Evolutionary conservation across 2,797 vertebrate genomes (phyloP), one percentile per base, ranked within the genome.

Genomic region (Protosalanx chinensis): DNA sequence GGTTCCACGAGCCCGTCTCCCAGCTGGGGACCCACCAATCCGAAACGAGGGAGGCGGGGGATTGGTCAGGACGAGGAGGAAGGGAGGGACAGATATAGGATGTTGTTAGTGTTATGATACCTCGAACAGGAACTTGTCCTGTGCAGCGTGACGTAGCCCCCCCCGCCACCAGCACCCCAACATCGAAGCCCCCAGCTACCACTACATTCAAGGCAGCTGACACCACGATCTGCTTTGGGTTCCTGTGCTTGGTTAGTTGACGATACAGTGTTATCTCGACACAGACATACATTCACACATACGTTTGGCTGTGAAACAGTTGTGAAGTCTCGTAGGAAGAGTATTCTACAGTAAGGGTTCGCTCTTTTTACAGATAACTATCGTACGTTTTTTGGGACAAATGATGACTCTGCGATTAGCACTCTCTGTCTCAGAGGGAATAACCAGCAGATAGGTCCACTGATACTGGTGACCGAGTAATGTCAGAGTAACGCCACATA

Each of bases 1-100:
- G 0, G 0, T 92, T 91, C 98, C 98, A 99, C 18, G 94, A 95
- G 0, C 94, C 93, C 0, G 85, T 89, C 82, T 85, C 92, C 98
- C 97, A 99, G 90, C 98, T 99, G 79, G 49, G 51, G 27, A 18
- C 10, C 57, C 15, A 16, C 20, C 51, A 27, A 61, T 46, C 3
- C 61, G 4, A 49, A 13, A 1, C 18, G 35, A 8, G 1, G 59
- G 37, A 18, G 61, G 16, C 29, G 30, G 16, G 15, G 57, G n/a
- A 46, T 46, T 46, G 41, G 41, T 46, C 41, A 12, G 41, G 41
- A 13, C 8, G 12, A 46, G 41, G 32, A 29, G 23, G n/a, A 32
- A 23, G 12, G 32, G 32, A 3, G 33, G 66, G 35, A 59, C 29
- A 8, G 68, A 15, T 13, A 23, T 51, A 6, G 49, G n/a, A 7